Evolutionary conservation across 2,888 invertebrate species (phyloP).

Genomic region (Synergus itoensis): DNA sequence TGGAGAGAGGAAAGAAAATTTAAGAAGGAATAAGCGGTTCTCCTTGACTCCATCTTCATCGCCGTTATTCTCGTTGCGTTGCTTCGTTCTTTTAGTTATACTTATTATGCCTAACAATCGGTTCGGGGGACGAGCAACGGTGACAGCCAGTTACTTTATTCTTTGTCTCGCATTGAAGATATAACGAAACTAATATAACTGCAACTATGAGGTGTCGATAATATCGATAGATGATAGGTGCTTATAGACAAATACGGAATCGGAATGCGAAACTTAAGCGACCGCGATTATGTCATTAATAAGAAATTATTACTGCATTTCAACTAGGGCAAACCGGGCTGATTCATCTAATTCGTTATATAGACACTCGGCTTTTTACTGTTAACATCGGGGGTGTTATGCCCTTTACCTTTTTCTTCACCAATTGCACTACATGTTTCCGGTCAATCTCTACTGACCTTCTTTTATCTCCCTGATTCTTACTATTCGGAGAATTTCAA

Average conservation of each 20-base stretch:
- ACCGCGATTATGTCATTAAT: slow-evolving; percentile 21
- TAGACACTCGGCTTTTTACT: slow-evolving; percentile 13
- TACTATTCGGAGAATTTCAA: too few relatives aligned
- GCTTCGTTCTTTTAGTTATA: slow-evolving; percentile 52
- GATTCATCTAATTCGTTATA: background rate
- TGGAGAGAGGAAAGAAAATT: slow-evolving; percentile 51
- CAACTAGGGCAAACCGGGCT: slow-evolving; percentile 21
- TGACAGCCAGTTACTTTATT: slow-evolving; percentile 51
- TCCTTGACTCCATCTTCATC: slow-evolving; percentile 70
- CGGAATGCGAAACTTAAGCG: slow-evolving; percentile 32
- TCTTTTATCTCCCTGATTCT: too few relatives aligned
- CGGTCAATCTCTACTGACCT: too few relatives aligned
- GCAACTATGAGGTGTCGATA: slow-evolving; percentile 22
- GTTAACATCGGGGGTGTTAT: slow-evolving; percentile 8
- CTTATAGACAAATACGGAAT: slow-evolving; percentile 4
- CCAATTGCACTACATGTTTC: background rate
- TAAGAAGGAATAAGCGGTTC: slow-evolving; percentile 67
- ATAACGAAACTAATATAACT: slow-evolving; percentile 45
- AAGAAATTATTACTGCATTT: slow-evolving; percentile 30
- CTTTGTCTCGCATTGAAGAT: slow-evolving; percentile 46
- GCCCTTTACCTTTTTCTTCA: slow-evolving; percentile 22
- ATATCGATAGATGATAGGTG: background rate
- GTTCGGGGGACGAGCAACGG: slow-evolving; percentile 41
- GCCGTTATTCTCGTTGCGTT: slow-evolving; percentile 51
- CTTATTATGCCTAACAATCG: slow-evolving; percentile 43